These are phyloP conservation scores for Dusona sp. DNA, from an alignment of 2,888 invertebrate genomes.

Conservation along the genomic window DNA sequence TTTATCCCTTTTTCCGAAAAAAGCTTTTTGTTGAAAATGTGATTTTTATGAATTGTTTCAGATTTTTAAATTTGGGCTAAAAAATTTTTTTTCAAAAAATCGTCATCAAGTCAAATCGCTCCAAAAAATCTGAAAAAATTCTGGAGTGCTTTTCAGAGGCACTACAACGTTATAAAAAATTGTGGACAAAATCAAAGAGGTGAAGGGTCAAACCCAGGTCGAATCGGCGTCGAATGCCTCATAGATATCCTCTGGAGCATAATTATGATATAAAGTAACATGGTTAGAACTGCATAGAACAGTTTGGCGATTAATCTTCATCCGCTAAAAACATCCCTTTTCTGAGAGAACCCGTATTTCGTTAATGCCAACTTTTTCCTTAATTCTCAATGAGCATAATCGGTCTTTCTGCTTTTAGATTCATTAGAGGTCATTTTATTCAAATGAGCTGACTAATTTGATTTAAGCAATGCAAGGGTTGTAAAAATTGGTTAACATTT, in stretches of 20 bases:
- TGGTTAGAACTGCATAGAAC: neutral
- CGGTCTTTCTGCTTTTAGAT: neutral
- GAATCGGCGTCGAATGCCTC: no score
- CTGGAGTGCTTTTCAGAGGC: no score
- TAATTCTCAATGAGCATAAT: neutral
- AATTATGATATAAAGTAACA: neutral
- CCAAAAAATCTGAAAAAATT: no score
- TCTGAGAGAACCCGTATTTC: neutral
- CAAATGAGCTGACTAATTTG: neutral
- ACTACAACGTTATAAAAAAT: no score
- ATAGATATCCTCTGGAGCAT: neutral
- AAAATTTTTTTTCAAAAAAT: no score
- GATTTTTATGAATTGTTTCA: no score
- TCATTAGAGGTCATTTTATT: neutral
- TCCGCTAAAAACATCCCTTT: neutral
- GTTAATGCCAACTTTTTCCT: neutral
- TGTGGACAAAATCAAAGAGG: no score
- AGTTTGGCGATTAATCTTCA: neutral
- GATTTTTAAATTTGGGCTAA: no score
- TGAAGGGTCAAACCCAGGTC: no score
- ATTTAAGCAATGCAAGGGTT: neutral
- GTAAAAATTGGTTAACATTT: neutral
- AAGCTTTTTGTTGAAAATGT: no score
- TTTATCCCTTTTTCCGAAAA: no score
- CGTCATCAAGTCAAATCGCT: no score